A percentile compares a stretch with the other conserved stretches of the same genome.
These are phyloP conservation scores for Cataglyphis altisquamis DNA, from an alignment of 2,888 invertebrate genomes.

Conservation along the genomic window DNA sequence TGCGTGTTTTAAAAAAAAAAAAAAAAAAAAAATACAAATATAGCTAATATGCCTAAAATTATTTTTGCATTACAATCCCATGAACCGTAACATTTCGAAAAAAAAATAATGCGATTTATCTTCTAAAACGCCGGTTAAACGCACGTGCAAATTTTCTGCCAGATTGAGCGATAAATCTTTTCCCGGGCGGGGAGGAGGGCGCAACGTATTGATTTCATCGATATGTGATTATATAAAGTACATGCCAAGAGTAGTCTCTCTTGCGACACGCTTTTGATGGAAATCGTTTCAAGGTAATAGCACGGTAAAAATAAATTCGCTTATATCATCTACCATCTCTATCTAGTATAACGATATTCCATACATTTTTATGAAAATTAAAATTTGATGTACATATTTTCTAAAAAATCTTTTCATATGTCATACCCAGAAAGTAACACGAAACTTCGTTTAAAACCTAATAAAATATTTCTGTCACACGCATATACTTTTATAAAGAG, in stretches of 20 bases:
- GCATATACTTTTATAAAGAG: not conserved
- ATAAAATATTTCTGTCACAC: not conserved
- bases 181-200: not conserved
- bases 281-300: slow-evolving; percentile 45
- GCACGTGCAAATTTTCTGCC: slow-evolving; percentile 48
- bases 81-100: slow-evolving; percentile 15
- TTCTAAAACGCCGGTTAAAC: slow-evolving; percentile 24
- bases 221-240: slow-evolving; percentile 55
- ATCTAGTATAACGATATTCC: not conserved
- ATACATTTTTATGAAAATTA: slow-evolving; percentile 9
- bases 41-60: not conserved
- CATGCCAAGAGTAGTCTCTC: not conserved
- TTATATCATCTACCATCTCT: not conserved
- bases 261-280: slow-evolving; percentile 35
- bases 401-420: not conserved
- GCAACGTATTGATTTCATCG: slow-evolving; percentile 28
- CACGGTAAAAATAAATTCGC: slow-evolving; percentile 38
- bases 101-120: slow-evolving; percentile 21
- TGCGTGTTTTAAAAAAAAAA: slow-evolving; percentile 37
- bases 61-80: not conserved
- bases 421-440: not conserved
- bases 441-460: not conserved
- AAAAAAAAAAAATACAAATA: no score
- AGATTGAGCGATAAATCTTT: slow-evolving; percentile 51
- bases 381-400: not conserved